Base-by-base conservation (phyloP, 1,140 invertebrate species). In the Leptopilina clavipes region DNA sequence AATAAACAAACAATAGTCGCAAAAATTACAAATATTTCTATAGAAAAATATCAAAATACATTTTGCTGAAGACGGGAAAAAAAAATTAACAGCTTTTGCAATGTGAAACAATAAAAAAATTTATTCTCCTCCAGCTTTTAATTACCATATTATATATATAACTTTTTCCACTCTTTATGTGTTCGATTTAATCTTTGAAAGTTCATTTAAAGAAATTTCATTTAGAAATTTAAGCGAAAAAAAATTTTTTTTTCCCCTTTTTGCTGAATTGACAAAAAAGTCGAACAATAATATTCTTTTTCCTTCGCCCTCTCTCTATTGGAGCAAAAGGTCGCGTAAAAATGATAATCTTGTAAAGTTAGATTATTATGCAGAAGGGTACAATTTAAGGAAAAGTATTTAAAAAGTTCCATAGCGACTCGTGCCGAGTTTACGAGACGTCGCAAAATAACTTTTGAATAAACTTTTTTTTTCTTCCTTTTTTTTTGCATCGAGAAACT, bases 401-500 rank as follows among this genome's bases (percentile, higher is more conserved):
- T 84, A 83, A 85, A 40, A 81, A 84, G 80, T 83, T 81, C 25
- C 25, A 40, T 40, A 45, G 59, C 72, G 44, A 11, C 70, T 76
- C 73, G 45, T 54, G 22, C 45, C 73, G 72, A 72, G 52, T 72
- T 76, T 40, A 40, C 37, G 72, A 73, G 73, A 78, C 78, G 73
- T 70, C 74, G 74, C 70, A 77, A 71, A 79, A 81, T 82, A 83
- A 84, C 84, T 85, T 85, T 79, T 70, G 79, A 79, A 83, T 85
- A 81, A 83, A 84, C 81, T 85, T 80, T 74, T 31, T 31, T 31
- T 31, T 31, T 31, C 25, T 31, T 31, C 5, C 25, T 31, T 31
- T 31, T 31, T 31, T 31, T 75, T 77, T 76, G 75, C 77, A 45
- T 45, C 44, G 44, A 22, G 75, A 81, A 75, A 76, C 76, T 44